phyloP scores from a whole-genome alignment of 2,888 invertebrate genomes.

The Pristionchus exspectatus region DNA sequence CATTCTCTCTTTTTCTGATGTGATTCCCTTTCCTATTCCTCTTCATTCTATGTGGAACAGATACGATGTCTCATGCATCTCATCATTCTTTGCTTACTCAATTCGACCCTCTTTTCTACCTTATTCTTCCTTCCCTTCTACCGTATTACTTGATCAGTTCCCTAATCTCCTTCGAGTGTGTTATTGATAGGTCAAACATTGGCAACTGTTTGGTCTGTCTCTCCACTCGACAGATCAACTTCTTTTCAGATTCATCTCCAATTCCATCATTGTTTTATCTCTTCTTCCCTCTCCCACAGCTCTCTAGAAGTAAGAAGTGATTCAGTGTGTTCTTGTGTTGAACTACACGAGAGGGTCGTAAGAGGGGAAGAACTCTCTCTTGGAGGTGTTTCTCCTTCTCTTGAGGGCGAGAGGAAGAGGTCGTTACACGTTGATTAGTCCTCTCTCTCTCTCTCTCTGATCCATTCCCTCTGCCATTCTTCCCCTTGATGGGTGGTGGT shows the following conservation, averaged over 20 bases:
- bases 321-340: not conserved
- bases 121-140: not conserved
- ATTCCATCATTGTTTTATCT: not conserved
- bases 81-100: slow-evolving; percentile 39
- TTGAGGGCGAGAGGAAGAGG: not conserved
- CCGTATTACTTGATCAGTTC: not conserved
- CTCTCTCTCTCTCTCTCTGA: not conserved
- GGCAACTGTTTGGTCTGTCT: slow-evolving; percentile 5
- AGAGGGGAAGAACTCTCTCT: not conserved
- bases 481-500: slow-evolving; percentile 30
- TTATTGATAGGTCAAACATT: slow-evolving; percentile 44
- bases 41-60: slow-evolving; percentile 1
- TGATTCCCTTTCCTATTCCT: not conserved
- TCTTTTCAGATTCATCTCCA: not conserved
- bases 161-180: slow-evolving; percentile 25
- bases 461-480: slow-evolving; percentile 28
- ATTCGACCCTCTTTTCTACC: not conserved
- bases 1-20: not conserved
- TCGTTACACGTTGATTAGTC: slow-evolving; percentile 49
- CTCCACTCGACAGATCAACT: not conserved
- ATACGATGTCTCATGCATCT: slow-evolving; percentile 23
- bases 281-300: not conserved
- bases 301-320: not conserved
- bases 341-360: slow-evolving; percentile 5
- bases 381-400: slow-evolving; percentile 34